A percentile compares a stretch with the other conserved stretches of the same genome.
These are phyloP conservation scores for Agriopis aurantiaria DNA, from an alignment of 2,888 invertebrate genomes.

Conservation along the genomic window DNA sequence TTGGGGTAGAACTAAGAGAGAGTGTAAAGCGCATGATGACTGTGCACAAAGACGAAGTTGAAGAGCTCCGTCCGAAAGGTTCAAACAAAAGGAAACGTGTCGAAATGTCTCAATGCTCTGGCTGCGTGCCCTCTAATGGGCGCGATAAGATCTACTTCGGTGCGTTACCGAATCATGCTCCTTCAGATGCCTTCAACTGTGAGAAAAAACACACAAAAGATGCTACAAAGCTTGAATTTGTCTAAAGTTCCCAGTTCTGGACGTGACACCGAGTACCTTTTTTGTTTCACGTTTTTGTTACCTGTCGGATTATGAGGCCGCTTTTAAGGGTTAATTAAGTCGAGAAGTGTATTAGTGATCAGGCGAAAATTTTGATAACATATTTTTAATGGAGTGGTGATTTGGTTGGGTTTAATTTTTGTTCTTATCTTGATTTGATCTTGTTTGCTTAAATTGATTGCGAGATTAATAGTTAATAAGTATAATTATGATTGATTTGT, in stretches of 20 bases:
- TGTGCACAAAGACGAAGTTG: conserved; percentile 64
- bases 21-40: conserved; percentile 53
- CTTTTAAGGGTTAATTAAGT: conserved; percentile 82
- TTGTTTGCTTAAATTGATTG: conserved; percentile 38
- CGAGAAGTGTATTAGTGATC: conserved; percentile 72
- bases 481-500: conserved; percentile 33
- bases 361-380: conserved; percentile 67
- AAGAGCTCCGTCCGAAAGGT: conserved; percentile 63
- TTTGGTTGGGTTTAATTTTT: conserved; percentile 51
- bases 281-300: conserved; percentile 74
- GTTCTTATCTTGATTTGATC: conserved; percentile 42
- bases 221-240: conserved; percentile 79
- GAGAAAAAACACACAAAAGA: conserved; percentile 84
- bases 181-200: conserved; percentile 80
- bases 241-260: conserved; percentile 67
- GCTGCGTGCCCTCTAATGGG: conserved; percentile 76
- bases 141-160: conserved; percentile 80
- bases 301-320: conserved; percentile 71
- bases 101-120: conserved; percentile 78
- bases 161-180: conserved; percentile 83
- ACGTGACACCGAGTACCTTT: conserved; percentile 81
- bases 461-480: conserved; percentile 20
- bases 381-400: conserved; percentile 57
- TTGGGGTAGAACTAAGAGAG: conserved; percentile 42
- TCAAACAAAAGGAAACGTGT: conserved; percentile 76